These are phyloP conservation scores for Latrodectus hesperus DNA, from an alignment of 2,888 invertebrate genomes.

Conservation along the genomic window DNA sequence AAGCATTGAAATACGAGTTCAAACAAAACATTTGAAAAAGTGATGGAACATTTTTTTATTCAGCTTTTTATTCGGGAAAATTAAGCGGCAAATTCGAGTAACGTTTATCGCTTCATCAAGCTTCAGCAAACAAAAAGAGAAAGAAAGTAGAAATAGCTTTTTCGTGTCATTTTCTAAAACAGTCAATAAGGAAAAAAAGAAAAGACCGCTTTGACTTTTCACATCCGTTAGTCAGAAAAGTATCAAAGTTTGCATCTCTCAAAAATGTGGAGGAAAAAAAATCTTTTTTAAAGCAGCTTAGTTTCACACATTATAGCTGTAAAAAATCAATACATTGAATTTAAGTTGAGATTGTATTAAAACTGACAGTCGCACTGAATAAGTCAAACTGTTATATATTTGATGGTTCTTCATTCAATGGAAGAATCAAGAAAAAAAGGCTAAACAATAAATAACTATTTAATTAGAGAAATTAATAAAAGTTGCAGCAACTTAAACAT, in stretches of 20 bases:
- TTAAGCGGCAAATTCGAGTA: slow-evolving; percentile 29
- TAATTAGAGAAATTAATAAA: too few species aligned
- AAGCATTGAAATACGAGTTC: slow-evolving; percentile 9
- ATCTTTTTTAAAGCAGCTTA: neutral
- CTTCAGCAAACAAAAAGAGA: slow-evolving; percentile 23
- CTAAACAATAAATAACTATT: too few species aligned
- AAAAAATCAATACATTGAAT: too few species aligned
- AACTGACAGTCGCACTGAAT: too few species aligned
- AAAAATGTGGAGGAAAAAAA: neutral
- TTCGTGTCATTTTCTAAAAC: slow-evolving; percentile 22
- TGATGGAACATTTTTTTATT: slow-evolving; percentile 1
- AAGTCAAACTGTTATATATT: too few species aligned
- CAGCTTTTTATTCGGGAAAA: slow-evolving; percentile 13
- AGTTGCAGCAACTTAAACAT: too few species aligned
- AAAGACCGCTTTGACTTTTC: neutral
- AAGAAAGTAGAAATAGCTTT: slow-evolving; percentile 52
- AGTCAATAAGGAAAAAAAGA: slow-evolving; percentile 13
- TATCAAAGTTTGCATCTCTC: neutral
- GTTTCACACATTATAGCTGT: neutral
- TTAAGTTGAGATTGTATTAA: too few species aligned
- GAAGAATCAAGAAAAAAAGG: too few species aligned
- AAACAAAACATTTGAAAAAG: slow-evolving; percentile 1
- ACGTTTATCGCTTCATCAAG: slow-evolving; percentile 55
- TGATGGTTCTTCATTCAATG: too few species aligned
- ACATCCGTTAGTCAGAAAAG: neutral